Evolutionary conservation across 2,113 vertebrate species (phyloP).

Genomic region (Epinephelus moara): DNA sequence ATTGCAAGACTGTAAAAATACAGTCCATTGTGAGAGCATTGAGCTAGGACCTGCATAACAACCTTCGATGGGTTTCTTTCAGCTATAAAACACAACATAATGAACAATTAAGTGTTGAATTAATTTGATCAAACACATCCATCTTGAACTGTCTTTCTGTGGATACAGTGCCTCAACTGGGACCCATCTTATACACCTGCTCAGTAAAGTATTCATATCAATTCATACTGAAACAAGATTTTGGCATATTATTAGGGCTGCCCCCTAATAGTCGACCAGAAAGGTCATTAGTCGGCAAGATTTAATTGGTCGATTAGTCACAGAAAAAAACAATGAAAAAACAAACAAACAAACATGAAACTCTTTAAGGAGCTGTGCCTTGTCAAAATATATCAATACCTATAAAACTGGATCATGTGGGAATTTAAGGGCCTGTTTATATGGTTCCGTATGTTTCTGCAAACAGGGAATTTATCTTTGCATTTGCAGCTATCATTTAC

Average conservation of each 20-base stretch:
- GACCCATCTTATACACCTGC: not conserved
- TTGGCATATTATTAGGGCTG: not conserved
- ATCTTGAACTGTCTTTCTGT: not conserved
- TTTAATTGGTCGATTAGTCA: too few species aligned
- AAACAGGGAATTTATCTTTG: too few species aligned
- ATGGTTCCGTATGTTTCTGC: too few species aligned
- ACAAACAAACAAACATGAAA: too few species aligned
- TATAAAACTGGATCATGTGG: too few species aligned
- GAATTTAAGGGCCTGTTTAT: too few species aligned
- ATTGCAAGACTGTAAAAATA: not conserved
- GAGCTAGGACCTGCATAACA: not conserved
- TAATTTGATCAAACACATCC: not conserved
- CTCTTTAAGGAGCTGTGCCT: too few species aligned
- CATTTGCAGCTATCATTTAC: too few species aligned
- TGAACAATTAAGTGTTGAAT: slow-evolving; percentile 24
- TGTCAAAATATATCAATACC: too few species aligned
- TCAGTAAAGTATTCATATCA: not conserved
- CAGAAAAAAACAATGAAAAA: too few species aligned
- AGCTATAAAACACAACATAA: slow-evolving; percentile 4
- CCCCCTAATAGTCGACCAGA: too few species aligned
- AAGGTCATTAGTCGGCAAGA: too few species aligned
- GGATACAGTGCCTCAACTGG: not conserved
- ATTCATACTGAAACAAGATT: not conserved
- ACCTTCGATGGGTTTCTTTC: not conserved
- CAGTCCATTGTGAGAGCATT: slow-evolving; percentile 11